Evolutionary conservation across 2,888 invertebrate species (phyloP).

Genomic region (Orchestes rusci): DNA sequence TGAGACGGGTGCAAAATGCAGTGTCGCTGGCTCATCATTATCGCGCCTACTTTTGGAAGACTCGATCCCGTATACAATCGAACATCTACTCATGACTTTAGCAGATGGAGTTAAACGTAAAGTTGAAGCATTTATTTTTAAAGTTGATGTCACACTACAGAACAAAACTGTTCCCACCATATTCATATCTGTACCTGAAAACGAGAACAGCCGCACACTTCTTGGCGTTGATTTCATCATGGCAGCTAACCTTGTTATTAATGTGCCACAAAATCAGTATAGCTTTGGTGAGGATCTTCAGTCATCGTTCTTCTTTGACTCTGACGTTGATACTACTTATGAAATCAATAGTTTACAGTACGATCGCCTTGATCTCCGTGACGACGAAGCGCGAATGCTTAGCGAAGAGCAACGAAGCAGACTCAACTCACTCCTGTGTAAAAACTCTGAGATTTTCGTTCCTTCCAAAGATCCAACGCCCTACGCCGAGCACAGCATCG

Average conservation of each 20-base stretch:
- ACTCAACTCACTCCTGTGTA: too few relatives aligned
- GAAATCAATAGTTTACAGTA: not conserved
- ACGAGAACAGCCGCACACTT: not conserved
- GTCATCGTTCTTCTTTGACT: not conserved
- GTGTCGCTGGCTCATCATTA: not conserved
- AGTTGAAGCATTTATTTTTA: not conserved
- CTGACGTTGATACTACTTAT: not conserved
- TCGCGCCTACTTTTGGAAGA: not conserved
- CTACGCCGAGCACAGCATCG: constrained; percentile 21
- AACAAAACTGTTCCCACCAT: not conserved
- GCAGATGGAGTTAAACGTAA: constrained; percentile 1
- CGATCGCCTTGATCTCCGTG: not conserved
- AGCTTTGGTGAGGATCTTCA: not conserved
- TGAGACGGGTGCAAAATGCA: not conserved
- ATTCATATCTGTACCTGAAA: not conserved
- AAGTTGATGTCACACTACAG: not conserved
- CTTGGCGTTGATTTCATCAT: not conserved
- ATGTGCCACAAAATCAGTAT: not conserved
- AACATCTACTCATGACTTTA: not conserved
- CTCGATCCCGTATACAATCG: not conserved
- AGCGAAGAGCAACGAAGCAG: not conserved
- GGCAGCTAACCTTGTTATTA: not conserved
- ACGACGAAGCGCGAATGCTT: not conserved
- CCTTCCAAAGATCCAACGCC: constrained; percentile 29
- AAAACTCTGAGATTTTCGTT: too few relatives aligned